These are phyloP conservation scores for Galerucella calmariensis DNA, from an alignment of 2,888 invertebrate species.

Conservation along the genomic window DNA sequence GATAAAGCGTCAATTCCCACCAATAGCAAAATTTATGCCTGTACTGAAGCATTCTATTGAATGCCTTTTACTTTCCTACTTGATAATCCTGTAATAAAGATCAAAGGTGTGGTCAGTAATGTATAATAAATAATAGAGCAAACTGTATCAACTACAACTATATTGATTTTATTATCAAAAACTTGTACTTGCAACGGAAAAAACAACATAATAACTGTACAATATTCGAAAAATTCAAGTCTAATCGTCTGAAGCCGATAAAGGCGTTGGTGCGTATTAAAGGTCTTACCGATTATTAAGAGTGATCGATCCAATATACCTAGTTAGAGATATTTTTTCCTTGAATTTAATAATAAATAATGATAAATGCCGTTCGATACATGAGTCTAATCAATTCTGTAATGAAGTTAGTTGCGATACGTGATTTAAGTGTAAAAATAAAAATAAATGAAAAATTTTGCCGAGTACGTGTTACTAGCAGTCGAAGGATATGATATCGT, in stretches of 20 bases:
- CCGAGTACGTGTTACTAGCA: constrained; percentile 3
- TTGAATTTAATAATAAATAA: constrained; percentile 14
- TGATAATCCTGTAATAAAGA: not conserved
- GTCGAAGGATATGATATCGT: constrained; percentile 5
- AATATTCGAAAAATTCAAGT: not conserved
- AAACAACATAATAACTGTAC: not conserved
- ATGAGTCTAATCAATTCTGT: constrained; percentile 16
- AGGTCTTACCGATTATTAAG: constrained; percentile 4
- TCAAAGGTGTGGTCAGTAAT: not conserved
- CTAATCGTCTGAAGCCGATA: not conserved
- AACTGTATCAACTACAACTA: not conserved
- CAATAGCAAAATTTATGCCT: too few species aligned
- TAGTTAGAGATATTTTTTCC: constrained; percentile 8
- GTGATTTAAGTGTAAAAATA: constrained; percentile 18
- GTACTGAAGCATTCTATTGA: too few species aligned
- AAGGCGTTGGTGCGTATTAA: not conserved
- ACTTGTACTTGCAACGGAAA: not conserved
- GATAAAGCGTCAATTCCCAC: too few species aligned
- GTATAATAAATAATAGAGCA: not conserved
- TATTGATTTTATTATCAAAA: not conserved
- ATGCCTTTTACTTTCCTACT: too few species aligned
- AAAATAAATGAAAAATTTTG: constrained; percentile 7
- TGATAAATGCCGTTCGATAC: constrained; percentile 15
- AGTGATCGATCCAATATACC: constrained; percentile 8
- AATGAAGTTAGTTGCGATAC: constrained; percentile 14